Base-by-base conservation (phyloP, 2,888 invertebrate species). In the Nipponacmea schrenckii region DNA sequence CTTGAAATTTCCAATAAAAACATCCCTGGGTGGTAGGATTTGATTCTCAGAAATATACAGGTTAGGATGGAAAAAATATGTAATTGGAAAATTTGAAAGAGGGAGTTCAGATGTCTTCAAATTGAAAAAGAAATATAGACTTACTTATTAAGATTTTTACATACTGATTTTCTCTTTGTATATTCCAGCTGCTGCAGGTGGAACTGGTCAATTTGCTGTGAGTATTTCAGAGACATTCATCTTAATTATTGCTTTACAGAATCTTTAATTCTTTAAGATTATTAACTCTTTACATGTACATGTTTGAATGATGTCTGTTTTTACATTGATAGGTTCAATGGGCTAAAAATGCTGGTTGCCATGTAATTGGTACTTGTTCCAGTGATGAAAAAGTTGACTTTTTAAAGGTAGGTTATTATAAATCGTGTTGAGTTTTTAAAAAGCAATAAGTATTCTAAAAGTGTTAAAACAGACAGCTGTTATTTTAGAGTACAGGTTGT, bases 311-410 rank as follows among this genome's bases (percentile, higher is more conserved):
- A 24, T 56, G 5, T 63, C 15, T 44, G 20, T 2, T 62, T 56
- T 62, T 45, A 10, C 8, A 3, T n/a, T 48, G 26, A 17, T 45
- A 86, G 86, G 85, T 86, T n/a, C 87, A 87, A 74, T 80, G 83
- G 80, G 87, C 87, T 20, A 86, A 86, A 62, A 68, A 77, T 39
- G 80, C 81, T 31, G 86, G 87, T 1, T 87, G 87, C 76, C 85
- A 86, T 79, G 87, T 87, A 14, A 84, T 87, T 46, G 87, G 86
- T 10, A 86, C 86, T 26, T 87, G 87, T 75, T 87, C 87, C 7
- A 78, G 83, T 39, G 83, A 83, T 50, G 84, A 86, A 10, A 88
- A 87, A 79, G 85, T 83, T 20, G 73, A 83, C 64, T 84, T 86
- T 74, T 77, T 86, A 8, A 86, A 85, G 82, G 86, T 85, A 74